A percentile compares a stretch with the other conserved stretches of the same genome.
phyloP scores from a whole-genome alignment of 2,797 vertebrate species.

The Phyllotis vaccarum region DNA sequence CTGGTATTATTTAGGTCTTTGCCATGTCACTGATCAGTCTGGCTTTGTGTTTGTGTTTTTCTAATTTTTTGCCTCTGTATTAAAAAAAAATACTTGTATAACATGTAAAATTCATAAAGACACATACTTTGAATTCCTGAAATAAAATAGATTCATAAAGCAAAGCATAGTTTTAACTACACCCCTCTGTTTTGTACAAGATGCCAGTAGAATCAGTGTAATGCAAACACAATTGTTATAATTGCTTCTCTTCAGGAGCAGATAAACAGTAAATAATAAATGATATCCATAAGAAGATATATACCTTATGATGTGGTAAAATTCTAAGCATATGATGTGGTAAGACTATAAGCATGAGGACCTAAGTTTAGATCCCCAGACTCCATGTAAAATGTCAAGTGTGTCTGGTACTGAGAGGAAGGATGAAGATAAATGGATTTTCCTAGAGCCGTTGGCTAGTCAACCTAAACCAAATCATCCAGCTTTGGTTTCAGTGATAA shows the following conservation, averaged over 20 bases:
- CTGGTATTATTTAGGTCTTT: neutral
- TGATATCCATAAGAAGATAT: neutral
- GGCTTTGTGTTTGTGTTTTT: constrained; percentile 24
- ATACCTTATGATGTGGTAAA: neutral
- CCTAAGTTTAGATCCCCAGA: neutral
- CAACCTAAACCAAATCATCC: neutral
- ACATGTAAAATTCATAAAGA: neutral
- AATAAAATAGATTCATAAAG: constrained; percentile 24
- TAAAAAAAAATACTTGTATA: constrained; percentile 28
- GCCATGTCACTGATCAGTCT: neutral
- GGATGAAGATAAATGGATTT: neutral
- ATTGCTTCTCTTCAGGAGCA: constrained; percentile 26
- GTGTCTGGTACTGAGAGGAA: neutral
- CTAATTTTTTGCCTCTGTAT: neutral
- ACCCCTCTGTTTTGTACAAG: neutral
- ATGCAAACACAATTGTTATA: neutral
- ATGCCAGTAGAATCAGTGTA: neutral
- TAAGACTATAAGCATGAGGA: neutral
- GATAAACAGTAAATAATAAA: constrained; percentile 26
- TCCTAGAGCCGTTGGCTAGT: neutral
- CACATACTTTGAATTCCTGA: neutral
- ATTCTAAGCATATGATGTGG: neutral
- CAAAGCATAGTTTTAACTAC: neutral
- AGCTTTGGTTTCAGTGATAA: neutral
- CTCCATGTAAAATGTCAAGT: neutral